Evolutionary conservation across 1,140 invertebrate species (phyloP), one percentile per base, ranked within the genome.

Genomic region (Holotrichia oblita): DNA sequence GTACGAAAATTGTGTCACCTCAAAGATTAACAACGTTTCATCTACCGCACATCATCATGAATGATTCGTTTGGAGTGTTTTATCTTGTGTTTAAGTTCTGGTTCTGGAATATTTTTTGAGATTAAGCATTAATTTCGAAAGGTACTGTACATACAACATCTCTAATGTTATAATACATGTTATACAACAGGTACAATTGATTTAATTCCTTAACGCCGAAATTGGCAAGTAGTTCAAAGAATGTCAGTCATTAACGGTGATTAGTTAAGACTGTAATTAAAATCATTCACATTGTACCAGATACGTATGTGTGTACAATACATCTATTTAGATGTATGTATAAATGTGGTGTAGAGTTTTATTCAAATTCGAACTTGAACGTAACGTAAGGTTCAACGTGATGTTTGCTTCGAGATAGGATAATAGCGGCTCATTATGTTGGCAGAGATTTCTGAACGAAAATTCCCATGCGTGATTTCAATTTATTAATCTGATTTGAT

Each of bases 401-500:
- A 34, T n/a, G n/a, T n/a, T n/a, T n/a, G n/a, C n/a, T n/a, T n/a
- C 4, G 24, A 24, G 61, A 48, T 55, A 55, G 48, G 48, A 55
- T 55, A 17, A 17, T 27, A 34, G 61, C 27, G 59, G 61, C 22
- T 69, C 20, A 69, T 69, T 69, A 27, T 69, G 3, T 17, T 22
- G 20, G 59, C 44, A n/a, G n/a, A 7, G 48, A 55, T 69, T 69
- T 69, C 27, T 6, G 27, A 69, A 34, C 27, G 22, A 6, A 69
- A 22, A 24, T 27, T 69, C 61, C 27, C 61, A 69, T 34, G 61
- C 22, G 12, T 20, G 27, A 69, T 34, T 69, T 69, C 61, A 14
- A 69, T 69, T 69, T 69, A 69, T 69, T 69, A 69, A 69, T 69
- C 61, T 69, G 61, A 69, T 69, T 69, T 34, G 22, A 27, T 69